Base-by-base conservation (phyloP, 2,797 vertebrate genomes). In the Dicrostonyx torquatus region DNA sequence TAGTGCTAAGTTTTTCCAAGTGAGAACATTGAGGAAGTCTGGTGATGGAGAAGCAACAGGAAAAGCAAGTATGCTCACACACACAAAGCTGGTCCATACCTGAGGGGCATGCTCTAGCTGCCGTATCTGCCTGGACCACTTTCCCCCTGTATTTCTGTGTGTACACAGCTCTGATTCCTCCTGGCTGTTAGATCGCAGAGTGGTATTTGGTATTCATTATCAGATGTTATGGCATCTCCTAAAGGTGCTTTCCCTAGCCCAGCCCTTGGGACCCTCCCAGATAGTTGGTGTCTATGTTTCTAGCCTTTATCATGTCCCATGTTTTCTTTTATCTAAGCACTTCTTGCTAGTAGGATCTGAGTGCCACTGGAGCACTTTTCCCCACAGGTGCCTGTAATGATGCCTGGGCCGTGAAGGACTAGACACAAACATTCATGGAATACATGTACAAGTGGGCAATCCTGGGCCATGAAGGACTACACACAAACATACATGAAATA, bases 51-150 rank as follows among this genome's bases (percentile, higher is more conserved):
- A 40, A 18, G 15, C 24, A 18, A 8, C 9, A 62, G 45, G 31
- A 93, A 13, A 40, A 89, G 40, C 13, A 40, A 77, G 37, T 14
- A 26, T 60, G 40, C 40, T 53, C 2, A 26, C 34, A 62, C 92
- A 17, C 0, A 7, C 0, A 10, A 18, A 58, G 11, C 53, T 58
- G 13, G 0, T 48, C 43, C 48, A 66, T 76, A 34, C 50, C 6
- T 40, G 9, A 37, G 24, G 5, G 24, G 20, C 18, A 4, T 6
- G 50, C 1, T 22, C 26, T 13, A 31, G 78, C 40, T 66, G 45
- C 37, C 45, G 7, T 6, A 1, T 37, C 43, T 45, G 15, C 62
- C 53, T 26, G 10, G 68, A 53, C 22, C 1, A 2, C 24, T 68
- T 45, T 79, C 29, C 40, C n/a, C 4, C 18, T 5, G 1, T 24